Conservation (phyloP, 1,140 invertebrate species). For the Lethrus apterus region DNA sequence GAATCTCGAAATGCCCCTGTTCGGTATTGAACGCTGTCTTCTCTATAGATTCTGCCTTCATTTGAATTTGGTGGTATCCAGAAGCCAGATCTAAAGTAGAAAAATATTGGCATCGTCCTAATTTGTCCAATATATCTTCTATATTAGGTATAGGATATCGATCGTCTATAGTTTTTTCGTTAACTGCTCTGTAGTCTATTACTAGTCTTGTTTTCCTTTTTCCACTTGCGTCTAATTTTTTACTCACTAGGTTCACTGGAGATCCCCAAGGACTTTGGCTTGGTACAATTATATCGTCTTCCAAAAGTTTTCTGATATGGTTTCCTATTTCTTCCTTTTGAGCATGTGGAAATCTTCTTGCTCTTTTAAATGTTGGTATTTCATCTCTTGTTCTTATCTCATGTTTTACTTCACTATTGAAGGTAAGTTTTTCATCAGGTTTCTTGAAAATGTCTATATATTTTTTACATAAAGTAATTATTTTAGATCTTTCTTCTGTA, state of each 20-base stretch:
- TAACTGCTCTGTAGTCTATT: slow-evolving; percentile 37
- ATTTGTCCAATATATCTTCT: slow-evolving; percentile 17
- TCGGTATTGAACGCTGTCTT: slow-evolving; percentile 8
- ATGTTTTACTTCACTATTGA: background rate
- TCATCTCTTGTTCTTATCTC: background rate
- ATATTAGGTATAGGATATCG: slow-evolving; percentile 46
- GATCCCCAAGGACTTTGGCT: background rate
- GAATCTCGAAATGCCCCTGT: slow-evolving; percentile 3
- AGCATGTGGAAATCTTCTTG: background rate
- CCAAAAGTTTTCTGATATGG: background rate
- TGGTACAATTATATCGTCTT: background rate
- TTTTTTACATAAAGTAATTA: slow-evolving; percentile 3
- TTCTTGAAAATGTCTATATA: slow-evolving; percentile 5
- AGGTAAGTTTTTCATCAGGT: background rate
- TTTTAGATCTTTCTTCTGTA: background rate
- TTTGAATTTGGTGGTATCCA: slow-evolving; percentile 9
- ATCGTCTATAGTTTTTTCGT: slow-evolving; percentile 32
- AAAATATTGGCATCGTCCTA: slow-evolving; percentile 5
- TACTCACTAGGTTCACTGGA: slow-evolving; percentile 6
- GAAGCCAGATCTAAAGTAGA: slow-evolving; percentile 6
- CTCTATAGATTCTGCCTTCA: background rate
- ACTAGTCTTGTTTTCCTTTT: slow-evolving; percentile 35
- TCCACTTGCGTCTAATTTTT: slow-evolving; percentile 19
- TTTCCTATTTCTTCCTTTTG: background rate
- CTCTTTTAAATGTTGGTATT: background rate